Conservation (phyloP, 1,140 invertebrate species). For the Hetaerina americana region DNA sequence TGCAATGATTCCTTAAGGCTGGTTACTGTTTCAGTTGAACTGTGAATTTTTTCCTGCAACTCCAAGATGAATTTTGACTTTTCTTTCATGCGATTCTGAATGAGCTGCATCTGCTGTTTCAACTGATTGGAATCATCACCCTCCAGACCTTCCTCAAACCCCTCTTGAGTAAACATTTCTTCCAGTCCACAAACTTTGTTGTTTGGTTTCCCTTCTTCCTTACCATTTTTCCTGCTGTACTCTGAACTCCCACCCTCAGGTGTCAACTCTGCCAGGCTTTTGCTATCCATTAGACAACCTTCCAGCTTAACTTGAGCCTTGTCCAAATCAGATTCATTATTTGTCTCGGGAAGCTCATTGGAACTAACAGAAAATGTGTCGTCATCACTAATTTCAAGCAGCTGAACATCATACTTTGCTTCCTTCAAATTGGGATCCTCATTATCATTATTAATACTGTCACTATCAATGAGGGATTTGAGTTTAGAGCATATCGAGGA, state of each 20-base stretch:
- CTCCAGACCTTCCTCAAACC: not conserved
- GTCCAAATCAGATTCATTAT: not conserved
- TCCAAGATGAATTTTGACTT: constrained; percentile 22
- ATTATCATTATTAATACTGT: not conserved
- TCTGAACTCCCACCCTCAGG: not conserved
- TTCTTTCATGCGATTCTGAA: constrained; percentile 21
- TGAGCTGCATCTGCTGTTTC: constrained; percentile 29
- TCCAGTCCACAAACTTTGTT: not conserved
- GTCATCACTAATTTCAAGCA: not conserved
- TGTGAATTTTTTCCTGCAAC: constrained; percentile 19
- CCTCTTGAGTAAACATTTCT: not conserved
- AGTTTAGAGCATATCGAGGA: not conserved
- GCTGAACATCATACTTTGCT: not conserved
- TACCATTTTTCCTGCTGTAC: not conserved
- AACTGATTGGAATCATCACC: not conserved
- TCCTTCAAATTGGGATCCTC: not conserved
- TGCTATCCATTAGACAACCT: not conserved
- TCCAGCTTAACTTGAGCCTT: not conserved
- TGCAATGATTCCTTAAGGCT: constrained; percentile 18
- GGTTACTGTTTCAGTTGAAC: constrained; percentile 21
- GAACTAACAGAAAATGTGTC: not conserved
- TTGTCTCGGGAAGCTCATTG: not conserved
- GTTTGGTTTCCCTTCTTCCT: not conserved
- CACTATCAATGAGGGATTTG: not conserved
- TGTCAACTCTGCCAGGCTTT: not conserved